Evolutionary conservation across 2,113 vertebrate genomes (phyloP).

Genomic region (Tor tambroides): DNA sequence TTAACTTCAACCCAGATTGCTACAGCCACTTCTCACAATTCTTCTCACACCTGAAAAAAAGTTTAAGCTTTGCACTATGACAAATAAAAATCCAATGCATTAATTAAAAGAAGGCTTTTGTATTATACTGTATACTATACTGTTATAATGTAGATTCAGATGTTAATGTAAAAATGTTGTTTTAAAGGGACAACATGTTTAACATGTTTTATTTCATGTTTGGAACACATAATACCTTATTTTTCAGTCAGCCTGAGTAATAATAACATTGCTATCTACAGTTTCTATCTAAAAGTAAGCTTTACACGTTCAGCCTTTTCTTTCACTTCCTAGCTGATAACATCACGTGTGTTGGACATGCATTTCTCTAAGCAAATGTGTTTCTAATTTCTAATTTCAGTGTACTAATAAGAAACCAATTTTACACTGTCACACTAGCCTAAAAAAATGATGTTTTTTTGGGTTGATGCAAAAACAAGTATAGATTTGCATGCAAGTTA

Average conservation of each 20-base stretch:
- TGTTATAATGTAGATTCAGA: background rate
- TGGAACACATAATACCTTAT: background rate
- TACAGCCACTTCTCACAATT: background rate
- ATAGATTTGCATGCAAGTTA: background rate
- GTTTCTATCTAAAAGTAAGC: background rate
- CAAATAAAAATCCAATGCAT: background rate
- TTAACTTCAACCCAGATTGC: conserved; percentile 20
- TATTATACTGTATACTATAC: background rate
- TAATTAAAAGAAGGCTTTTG: background rate
- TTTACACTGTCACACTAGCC: background rate
- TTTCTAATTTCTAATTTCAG: background rate
- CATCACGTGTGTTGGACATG: background rate
- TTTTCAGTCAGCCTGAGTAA: background rate
- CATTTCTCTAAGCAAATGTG: background rate
- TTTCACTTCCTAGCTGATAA: background rate
- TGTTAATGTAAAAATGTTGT: background rate
- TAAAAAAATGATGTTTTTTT: background rate
- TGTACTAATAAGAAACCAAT: background rate
- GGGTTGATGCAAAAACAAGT: background rate
- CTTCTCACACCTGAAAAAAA: conserved; percentile 15
- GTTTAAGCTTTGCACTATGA: background rate
- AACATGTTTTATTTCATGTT: background rate
- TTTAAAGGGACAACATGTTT: background rate
- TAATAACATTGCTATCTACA: background rate
- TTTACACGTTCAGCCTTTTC: background rate